Base-by-base conservation (phyloP, 2,797 vertebrate genomes). In the Lepilemur septentrionalis region DNA sequence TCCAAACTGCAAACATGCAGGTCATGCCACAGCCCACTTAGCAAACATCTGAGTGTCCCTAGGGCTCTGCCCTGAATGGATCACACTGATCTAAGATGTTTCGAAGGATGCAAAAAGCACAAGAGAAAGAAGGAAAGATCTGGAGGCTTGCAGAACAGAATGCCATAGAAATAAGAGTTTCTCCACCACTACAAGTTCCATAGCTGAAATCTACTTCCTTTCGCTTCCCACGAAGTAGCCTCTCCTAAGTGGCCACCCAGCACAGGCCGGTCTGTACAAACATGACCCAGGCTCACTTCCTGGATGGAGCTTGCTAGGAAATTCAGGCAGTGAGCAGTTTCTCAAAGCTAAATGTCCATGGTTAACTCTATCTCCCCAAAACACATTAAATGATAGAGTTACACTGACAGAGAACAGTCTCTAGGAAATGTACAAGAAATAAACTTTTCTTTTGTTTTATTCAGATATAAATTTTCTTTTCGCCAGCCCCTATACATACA, bases 341-440 rank as follows among this genome's bases (percentile, higher is more conserved):
- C 87, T 89, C 55, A 65, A 67, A 75, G 46, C 6, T 43, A 10
- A 50, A 11, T 13, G 41, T n/a, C 50, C 48, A 22, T 10, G 41
- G 61, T 63, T 59, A 75, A 59, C 2, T 48, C 38, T 28, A 25
- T 78, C 67, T 78, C n/a, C 32, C 13, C 7, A 0, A 50, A 48
- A 63, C 35, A 35, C 25, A 12, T 22, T 46, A 48, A 94, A n/a
- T 93, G 92, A 96, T 89, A 87, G 55, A 83, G 3, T 67, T 86
- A 89, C 38, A 84, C 38, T 76, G 95, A 93, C 94, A 95, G 63
- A 57, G 61, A 6, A 1, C 93, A 84, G 50, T 92, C 90, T 92
- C 96, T 93, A 4, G 91, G 95, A 86, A 96, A 95, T 93, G 94
- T 41, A 88, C 95, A 91, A 87, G 96, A 96, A 97, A 84, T 96